phyloP scores from a whole-genome alignment of 2,113 vertebrate species.

The Phrynosoma platyrhinos region DNA sequence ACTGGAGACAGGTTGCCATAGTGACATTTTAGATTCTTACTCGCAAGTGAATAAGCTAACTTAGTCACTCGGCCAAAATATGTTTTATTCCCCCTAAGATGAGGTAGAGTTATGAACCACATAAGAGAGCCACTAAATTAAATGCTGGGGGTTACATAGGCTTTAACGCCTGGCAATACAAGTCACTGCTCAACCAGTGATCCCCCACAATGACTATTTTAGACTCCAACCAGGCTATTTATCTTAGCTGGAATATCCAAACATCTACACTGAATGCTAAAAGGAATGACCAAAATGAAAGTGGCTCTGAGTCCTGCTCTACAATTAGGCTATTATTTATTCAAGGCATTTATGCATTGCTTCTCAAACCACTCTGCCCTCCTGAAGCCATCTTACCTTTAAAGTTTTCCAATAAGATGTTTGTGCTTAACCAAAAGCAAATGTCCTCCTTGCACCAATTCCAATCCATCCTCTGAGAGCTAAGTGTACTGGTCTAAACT shows the following conservation, averaged over 20 bases:
- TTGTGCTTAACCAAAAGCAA: neutral
- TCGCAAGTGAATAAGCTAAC: constrained; percentile 47
- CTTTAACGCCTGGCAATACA: neutral
- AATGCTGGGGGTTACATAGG: neutral
- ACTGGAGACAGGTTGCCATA: constrained; percentile 5
- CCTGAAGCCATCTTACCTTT: neutral
- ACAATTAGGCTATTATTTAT: neutral
- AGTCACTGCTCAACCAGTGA: neutral
- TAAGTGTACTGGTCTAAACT: neutral
- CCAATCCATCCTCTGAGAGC: neutral
- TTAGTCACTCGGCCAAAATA: constrained; percentile 46
- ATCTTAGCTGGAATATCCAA: neutral
- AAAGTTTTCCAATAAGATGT: neutral
- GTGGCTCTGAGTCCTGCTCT: neutral
- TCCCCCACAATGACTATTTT: neutral
- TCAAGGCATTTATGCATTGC: neutral
- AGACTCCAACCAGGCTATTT: neutral
- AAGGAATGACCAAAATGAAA: neutral
- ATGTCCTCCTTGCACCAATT: neutral
- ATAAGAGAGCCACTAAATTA: neutral
- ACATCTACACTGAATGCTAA: neutral
- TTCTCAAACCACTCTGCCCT: too few relatives aligned
- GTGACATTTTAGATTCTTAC: constrained; percentile 34
- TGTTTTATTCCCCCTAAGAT: constrained; percentile 40
- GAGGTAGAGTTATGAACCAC: neutral